Evolutionary conservation across 2,888 invertebrate species (phyloP).

Genomic region (Melinaea menophilus): DNA sequence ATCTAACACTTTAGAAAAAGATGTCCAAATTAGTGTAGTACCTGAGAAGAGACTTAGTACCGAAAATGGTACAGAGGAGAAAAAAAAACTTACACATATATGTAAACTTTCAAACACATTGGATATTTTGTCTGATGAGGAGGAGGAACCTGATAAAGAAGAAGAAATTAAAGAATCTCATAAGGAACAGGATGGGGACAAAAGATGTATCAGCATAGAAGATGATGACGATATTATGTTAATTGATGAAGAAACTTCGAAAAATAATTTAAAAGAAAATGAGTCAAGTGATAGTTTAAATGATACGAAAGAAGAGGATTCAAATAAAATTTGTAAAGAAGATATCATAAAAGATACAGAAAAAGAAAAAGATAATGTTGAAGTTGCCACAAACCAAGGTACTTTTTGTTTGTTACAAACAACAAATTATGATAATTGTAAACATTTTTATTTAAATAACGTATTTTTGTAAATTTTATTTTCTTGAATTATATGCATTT

Average conservation of each 20-base stretch:
- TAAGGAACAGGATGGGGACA: constrained; percentile 31
- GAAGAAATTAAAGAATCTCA: constrained; percentile 26
- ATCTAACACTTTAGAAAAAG: neutral
- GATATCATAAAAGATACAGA: constrained; percentile 33
- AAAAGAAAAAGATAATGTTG: constrained; percentile 13
- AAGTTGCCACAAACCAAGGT: constrained; percentile 5
- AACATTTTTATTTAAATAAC: too few relatives aligned
- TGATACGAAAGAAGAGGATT: constrained; percentile 22
- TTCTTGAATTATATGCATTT: too few relatives aligned
- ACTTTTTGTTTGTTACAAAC: neutral
- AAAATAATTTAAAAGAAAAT: constrained; percentile 17
- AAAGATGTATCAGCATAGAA: constrained; percentile 58
- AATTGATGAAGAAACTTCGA: constrained; percentile 55
- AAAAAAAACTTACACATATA: constrained; percentile 37
- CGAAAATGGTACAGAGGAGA: constrained; percentile 18
- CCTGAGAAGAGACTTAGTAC: neutral
- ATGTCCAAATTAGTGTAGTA: neutral
- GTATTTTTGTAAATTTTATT: too few relatives aligned
- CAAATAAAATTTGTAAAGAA: constrained; percentile 26
- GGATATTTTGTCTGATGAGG: constrained; percentile 66
- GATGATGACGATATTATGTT: constrained; percentile 71
- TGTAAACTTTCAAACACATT: constrained; percentile 61
- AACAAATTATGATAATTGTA: neutral
- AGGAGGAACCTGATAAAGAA: constrained; percentile 46
- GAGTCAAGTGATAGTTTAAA: constrained; percentile 12